Evolutionary conservation across 1,140 invertebrate genomes (phyloP), one percentile per base, ranked within the genome.

Genomic region (Cardiocondyla obscurior): DNA sequence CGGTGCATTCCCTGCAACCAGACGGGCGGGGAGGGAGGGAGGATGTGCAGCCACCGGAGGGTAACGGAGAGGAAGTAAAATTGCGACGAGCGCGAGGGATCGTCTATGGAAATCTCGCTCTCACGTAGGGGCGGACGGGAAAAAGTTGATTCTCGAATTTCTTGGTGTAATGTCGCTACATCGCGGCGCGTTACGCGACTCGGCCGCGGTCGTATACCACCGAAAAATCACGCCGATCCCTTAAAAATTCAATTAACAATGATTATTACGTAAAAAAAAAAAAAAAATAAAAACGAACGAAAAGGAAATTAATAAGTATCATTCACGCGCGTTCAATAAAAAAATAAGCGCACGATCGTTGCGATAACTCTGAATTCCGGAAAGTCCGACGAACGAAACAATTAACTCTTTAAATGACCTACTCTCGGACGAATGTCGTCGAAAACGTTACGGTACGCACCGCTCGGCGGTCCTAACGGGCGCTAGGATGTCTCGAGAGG

Each of bases 61-160:
- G 65, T 36, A 69, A 79, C 49, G 36, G 82, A 60, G 64, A 39
- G 79, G 67, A 62, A 55, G 70, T 86, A 86, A 86, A 86, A 86
- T 69, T 79, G 74, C 74, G 74, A 77, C 73, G 73, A 60, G 72
- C 72, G 42, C 83, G 85, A 49, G 85, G 86, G 83, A 81, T 87
- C 82, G 86, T 87, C 85, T 84, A 77, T 77, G 82, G 79, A 77
- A 87, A 76, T 87, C 86, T 87, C 67, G 58, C 60, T 64, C 51
- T 25, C 46, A 5, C 42, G 22, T 22, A 51, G 14, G 19, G 28
- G 30, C 53, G 44, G 7, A 87, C 85, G 58, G 76, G 72, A 65
- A 85, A 58, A 46, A 67, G 67, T 77, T 73, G 65, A 72, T 64
- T 51, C 53, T 64, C 51, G 7, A 76, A 76, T 76, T 76, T 76